Evolutionary conservation across 2,113 vertebrate genomes (phyloP).

Genomic region (Rhadina sibilatrix): DNA sequence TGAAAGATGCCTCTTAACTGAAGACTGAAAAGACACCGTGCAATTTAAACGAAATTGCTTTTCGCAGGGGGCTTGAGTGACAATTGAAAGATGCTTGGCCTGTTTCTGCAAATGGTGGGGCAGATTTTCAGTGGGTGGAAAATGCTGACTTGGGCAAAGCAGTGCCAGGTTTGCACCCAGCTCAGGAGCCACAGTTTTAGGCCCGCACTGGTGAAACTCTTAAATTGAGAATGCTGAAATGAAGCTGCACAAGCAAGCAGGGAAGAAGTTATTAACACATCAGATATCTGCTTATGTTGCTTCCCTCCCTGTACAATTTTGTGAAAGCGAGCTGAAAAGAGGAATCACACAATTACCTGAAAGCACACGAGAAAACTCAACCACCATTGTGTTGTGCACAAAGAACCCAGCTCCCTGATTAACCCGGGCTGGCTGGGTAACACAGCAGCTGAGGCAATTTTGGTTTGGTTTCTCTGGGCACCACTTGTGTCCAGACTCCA

Average conservation of each 20-base stretch:
- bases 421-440: not conserved
- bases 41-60: conserved; percentile 53
- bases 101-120: not conserved
- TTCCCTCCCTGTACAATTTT: not conserved
- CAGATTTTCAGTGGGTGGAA: not conserved
- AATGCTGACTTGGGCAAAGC: not conserved
- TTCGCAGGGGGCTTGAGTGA: not conserved
- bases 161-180: not conserved
- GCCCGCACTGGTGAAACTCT: not conserved
- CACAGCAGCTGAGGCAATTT: not conserved
- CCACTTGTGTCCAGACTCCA: not conserved
- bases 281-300: not conserved
- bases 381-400: not conserved
- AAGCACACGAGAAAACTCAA: not conserved
- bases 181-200: not conserved
- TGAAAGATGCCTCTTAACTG: conserved; percentile 55
- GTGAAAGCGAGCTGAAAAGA: not conserved
- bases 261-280: not conserved
- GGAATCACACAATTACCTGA: not conserved
- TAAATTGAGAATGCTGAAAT: not conserved
- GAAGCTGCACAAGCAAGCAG: not conserved
- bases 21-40: conserved; percentile 20
- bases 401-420: not conserved
- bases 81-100: not conserved
- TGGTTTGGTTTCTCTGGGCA: not conserved